phyloP scores from a whole-genome alignment of 2,797 vertebrate species.

The Sebastes alutus region DNA sequence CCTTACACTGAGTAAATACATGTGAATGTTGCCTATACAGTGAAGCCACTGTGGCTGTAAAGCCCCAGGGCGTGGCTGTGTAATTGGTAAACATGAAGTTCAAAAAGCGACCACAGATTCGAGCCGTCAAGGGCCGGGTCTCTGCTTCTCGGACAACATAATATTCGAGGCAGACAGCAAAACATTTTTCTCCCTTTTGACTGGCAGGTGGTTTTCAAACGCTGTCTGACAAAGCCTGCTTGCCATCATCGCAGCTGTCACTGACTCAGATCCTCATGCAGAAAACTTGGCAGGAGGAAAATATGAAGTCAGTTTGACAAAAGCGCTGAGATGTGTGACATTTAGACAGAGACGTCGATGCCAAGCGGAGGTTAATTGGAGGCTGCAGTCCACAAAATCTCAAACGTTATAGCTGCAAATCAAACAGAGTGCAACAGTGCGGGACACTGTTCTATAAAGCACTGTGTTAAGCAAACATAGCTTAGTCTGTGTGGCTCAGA shows the following conservation, averaged over 20 bases:
- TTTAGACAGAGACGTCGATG: constrained; percentile 23
- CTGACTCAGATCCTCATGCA: constrained; percentile 25
- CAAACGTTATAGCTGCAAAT: constrained; percentile 28
- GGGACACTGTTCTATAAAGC: constrained; percentile 30
- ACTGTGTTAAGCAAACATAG: constrained; percentile 19
- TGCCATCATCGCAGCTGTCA: constrained; percentile 45
- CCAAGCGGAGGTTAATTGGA: constrained; percentile 15
- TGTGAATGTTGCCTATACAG: constrained; percentile 44
- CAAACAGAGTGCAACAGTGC: constrained; percentile 23
- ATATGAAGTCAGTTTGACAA: constrained; percentile 17
- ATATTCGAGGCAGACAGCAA: constrained; percentile 21
- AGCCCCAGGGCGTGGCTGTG: constrained; percentile 55
- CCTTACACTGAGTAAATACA: constrained; percentile 52
- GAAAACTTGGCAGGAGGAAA: constrained; percentile 19
- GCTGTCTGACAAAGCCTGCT: constrained; percentile 13
- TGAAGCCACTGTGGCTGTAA: constrained; percentile 54
- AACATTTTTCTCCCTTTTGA: constrained; percentile 29
- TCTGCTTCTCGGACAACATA: constrained; percentile 6
- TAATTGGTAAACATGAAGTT: constrained; percentile 59
- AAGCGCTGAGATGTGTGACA: constrained; percentile 32
- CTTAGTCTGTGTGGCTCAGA: not conserved
- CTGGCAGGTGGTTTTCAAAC: constrained; percentile 54
- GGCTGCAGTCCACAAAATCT: constrained; percentile 1
- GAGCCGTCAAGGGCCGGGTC: constrained; percentile 18
- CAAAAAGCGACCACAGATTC: constrained; percentile 44